Percentiles rank a stretch among this genome's conserved stretches.
Conservation (phyloP, 2,888 invertebrate species). For the Caenorhabditis imperialis region DNA sequence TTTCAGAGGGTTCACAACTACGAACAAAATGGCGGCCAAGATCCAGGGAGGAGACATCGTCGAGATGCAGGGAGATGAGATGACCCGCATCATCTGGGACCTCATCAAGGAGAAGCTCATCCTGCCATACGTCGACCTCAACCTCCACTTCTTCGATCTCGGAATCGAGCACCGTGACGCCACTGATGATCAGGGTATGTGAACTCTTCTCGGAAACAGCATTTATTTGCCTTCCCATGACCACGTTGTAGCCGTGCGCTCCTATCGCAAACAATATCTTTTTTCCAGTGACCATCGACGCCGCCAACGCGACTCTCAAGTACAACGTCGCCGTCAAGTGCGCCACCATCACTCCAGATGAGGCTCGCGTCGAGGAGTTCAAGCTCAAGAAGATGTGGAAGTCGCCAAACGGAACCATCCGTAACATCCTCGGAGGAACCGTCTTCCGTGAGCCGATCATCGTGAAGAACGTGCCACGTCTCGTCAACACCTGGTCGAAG, state of each 20-base stretch:
- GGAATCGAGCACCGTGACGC: constrained; percentile 94
- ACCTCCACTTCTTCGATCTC: constrained; percentile 92
- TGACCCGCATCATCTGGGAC: constrained; percentile 93
- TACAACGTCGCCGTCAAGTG: constrained; percentile 99
- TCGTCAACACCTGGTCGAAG: constrained; percentile 94
- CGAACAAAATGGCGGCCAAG: constrained; percentile 61
- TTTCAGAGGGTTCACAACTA: constrained; percentile 50
- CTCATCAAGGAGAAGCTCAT: constrained; percentile 96
- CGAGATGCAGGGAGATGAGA: constrained; percentile 81
- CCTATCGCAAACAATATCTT: not conserved
- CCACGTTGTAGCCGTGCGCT: not conserved
- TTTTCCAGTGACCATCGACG: constrained; percentile 89
- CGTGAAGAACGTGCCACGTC: constrained; percentile 87
- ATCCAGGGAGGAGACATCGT: constrained; percentile 79
- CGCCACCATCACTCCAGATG: constrained; percentile 97
- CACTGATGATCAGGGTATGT: constrained; percentile 87
- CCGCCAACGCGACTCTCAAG: constrained; percentile 94
- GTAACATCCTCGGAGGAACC: constrained; percentile 82
- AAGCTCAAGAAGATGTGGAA: constrained; percentile 82
- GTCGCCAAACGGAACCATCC: constrained; percentile 82
- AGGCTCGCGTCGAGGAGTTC: constrained; percentile 89
- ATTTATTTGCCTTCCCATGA: constrained; percentile 3
- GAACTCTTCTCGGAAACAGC: not conserved
- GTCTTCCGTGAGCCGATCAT: constrained; percentile 82
- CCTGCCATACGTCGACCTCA: constrained; percentile 93